Evolutionary conservation across 2,888 invertebrate species (phyloP), one percentile per base, ranked within the genome.

Genomic region (Drosophila helvetica): DNA sequence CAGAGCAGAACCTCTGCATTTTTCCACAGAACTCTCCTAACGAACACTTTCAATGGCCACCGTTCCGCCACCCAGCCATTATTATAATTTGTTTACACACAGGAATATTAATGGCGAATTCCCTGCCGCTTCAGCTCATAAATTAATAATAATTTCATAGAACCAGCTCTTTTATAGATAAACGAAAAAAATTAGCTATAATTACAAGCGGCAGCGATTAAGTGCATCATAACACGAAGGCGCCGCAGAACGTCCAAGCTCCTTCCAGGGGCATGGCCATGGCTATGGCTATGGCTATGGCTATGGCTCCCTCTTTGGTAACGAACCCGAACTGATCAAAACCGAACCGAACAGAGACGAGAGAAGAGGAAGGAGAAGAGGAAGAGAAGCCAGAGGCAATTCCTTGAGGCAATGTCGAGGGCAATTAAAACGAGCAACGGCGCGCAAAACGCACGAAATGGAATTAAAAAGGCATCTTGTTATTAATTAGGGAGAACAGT

Each of bases 401-500:
- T 66, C 56, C 70, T 62, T 60, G 48, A 65, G 60, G 51, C 75
- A 64, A 57, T 64, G 55, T 57, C 51, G 76, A 66, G 84, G 74
- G 83, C 89, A 85, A 89, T 85, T 85, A 89, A 89, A 89, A 89
- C 73, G 80, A 74, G 89, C 83, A 84, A 84, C 85, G 63, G 88
- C 82, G 85, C 89, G 85, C 89, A 88, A 86, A 79, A 78, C 72
- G 77, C 81, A 80, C 80, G 89, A 79, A 84, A 79, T 66, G 76
- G 83, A 80, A 89, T 89, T 86, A 86, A 86, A 86, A 86, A 81
- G 90, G 90, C 89, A 89, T 89, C 90, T 91, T 90, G 90, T 90
- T 90, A 91, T 90, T 90, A 90, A 90, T 90, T 90, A 90, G 91
- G 90, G 84, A 90, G 91, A 90, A 90, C 90, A 90, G 90, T 91